Conservation (phyloP, 2,888 invertebrate species). For the Catocala fraxini region DNA sequence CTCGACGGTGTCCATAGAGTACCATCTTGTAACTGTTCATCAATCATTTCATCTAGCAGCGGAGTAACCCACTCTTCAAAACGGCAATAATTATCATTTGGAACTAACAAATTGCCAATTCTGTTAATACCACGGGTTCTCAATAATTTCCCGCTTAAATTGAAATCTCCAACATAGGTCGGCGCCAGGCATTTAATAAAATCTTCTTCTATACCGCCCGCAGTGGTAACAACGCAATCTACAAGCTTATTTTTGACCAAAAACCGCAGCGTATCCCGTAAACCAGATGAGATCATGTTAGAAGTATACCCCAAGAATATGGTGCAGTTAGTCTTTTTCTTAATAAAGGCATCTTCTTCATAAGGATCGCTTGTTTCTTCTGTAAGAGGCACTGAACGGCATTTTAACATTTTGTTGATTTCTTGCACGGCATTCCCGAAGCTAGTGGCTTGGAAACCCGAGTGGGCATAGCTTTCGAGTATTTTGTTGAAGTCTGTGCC, state of each 20-base stretch:
- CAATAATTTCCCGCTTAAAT: constrained; percentile 92
- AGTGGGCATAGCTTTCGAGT: constrained; percentile 92
- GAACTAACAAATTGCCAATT: constrained; percentile 96
- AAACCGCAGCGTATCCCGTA: constrained; percentile 96
- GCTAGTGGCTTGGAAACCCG: constrained; percentile 99
- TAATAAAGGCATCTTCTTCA: constrained; percentile 94
- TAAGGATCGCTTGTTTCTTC: constrained; percentile 90
- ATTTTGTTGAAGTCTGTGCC: constrained; percentile 95
- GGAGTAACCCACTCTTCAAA: constrained; percentile 99
- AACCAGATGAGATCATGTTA: constrained; percentile 98
- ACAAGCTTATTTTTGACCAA: constrained; percentile 90
- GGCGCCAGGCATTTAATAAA: constrained; percentile 99
- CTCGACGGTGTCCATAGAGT: constrained; percentile 94
- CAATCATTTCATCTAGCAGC: constrained; percentile 95
- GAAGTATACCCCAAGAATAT: constrained; percentile 99
- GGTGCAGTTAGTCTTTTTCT: constrained; percentile 94
- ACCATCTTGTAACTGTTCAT: constrained; percentile 93
- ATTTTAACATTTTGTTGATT: constrained; percentile 96
- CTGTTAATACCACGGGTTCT: constrained; percentile 96
- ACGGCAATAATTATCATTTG: constrained; percentile 98
- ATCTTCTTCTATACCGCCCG: constrained; percentile 99
- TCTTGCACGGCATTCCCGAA: constrained; percentile 96
- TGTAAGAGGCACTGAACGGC: constrained; percentile 90
- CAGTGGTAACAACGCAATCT: constrained; percentile 98
- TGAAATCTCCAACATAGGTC: constrained; percentile 97